Evolutionary conservation across 2,113 vertebrate species (phyloP).

Genomic region (Chionis minor): DNA sequence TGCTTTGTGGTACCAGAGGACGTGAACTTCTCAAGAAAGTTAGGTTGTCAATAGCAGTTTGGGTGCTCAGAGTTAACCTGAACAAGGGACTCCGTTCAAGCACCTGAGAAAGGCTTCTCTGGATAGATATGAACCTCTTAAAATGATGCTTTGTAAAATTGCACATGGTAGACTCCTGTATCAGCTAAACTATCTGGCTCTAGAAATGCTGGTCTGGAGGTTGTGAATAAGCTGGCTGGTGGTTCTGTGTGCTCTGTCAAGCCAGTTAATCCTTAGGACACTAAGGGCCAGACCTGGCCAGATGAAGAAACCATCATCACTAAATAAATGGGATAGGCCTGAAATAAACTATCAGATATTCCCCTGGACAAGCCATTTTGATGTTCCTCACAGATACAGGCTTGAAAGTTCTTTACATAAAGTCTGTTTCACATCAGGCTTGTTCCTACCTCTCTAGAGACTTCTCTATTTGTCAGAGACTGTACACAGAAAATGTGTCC

Average conservation of each 20-base stretch:
- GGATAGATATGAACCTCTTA: neutral
- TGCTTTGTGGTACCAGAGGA: neutral
- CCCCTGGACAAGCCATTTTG: neutral
- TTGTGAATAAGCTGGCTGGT: neutral
- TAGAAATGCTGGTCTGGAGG: neutral
- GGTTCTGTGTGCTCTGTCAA: neutral
- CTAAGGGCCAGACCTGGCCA: neutral
- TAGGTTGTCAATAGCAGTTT: neutral
- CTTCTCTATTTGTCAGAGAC: neutral
- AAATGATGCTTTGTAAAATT: neutral
- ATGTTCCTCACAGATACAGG: neutral
- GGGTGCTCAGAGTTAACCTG: neutral
- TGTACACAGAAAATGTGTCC: neutral
- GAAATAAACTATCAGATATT: neutral
- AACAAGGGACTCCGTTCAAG: neutral
- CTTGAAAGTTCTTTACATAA: neutral
- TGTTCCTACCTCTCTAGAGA: neutral
- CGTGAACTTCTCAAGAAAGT: accelerated
- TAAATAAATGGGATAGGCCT: neutral
- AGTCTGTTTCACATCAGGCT: neutral
- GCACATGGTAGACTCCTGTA: neutral
- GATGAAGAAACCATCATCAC: neutral
- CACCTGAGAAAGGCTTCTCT: neutral
- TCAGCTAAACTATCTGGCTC: neutral
- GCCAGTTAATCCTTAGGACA: neutral